Base-by-base conservation (phyloP, 2,113 vertebrate species). In the Mesocricetus auratus region DNA sequence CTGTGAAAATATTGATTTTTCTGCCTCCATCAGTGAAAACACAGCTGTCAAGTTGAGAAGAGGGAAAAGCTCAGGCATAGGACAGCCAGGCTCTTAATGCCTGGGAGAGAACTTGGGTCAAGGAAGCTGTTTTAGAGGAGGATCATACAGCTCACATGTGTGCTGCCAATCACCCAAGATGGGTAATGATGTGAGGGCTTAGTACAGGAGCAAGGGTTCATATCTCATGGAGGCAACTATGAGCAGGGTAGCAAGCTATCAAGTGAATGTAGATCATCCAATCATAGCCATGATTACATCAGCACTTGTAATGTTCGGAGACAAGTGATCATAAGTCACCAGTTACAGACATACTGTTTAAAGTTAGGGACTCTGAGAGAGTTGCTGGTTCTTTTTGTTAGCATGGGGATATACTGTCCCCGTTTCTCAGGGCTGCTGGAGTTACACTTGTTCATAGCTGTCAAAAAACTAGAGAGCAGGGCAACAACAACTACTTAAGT, bases 61-160 rank as follows among this genome's bases (percentile, higher is more conserved):
- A 91, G 8, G 50, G 36, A 10, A 77, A 77, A 53, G 42, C 36
- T 69, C 10, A 90, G 29, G 36, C 3, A 13, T 10, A 0, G 16
- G 45, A 62, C 11, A 91, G 83, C n/a, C n/a, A 91, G 31, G 29
- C 60, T 66, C 74, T 60, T 64, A 29, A n/a, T 2, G 3, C 62
- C 47, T 91, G 83, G 50, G 42, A 56, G 71, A 21, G 78, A 21
- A 3, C 22, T 15, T 31, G 62, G 47, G 56, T 53, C 45, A 53
- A 77, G 26, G 56, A 74, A 0, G 10, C 31, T 42, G 58, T 78
- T 86, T 56, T 64, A 78, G 64, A 60, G 21, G 39, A 36, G 17
- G 68, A 50, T 0, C 17, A 19, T 9, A 22, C 4, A 50, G 68
- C 39, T 26, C 0, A 3, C 22, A 3, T 26, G 12, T 10, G 3